Evolutionary conservation across 2,888 invertebrate genomes (phyloP).

Genomic region (Trileptium ribeirensis): DNA sequence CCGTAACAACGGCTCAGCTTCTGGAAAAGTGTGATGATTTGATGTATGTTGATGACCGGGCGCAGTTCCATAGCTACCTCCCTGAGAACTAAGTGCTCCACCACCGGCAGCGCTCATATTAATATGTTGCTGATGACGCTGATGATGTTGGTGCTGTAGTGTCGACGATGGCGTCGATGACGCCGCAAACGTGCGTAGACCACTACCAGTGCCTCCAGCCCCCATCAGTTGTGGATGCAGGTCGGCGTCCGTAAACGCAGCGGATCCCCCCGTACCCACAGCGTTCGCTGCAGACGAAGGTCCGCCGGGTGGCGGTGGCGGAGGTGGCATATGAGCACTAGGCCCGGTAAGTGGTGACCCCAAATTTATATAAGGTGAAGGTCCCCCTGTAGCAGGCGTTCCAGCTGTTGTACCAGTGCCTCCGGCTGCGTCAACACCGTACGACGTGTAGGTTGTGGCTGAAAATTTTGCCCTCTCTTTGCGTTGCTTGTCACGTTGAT

Average conservation of each 20-base stretch:
- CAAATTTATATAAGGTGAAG: constrained; percentile 10
- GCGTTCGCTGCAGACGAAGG: neutral
- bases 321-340: constrained; percentile 19
- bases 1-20: constrained; percentile 22
- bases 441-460: neutral
- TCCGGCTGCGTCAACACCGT: neutral
- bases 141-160: neutral
- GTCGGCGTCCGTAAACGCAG: neutral
- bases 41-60: neutral
- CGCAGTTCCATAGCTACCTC: neutral
- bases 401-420: neutral
- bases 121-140: neutral
- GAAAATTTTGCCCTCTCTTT: constrained; percentile 40
- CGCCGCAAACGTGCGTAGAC: neutral
- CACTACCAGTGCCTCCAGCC: neutral
- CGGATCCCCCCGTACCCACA: neutral
- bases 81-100: neutral
- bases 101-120: too few relatives aligned
- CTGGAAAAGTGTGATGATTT: constrained; percentile 17
- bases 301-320: constrained; percentile 30
- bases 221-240: constrained; percentile 1
- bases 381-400: neutral
- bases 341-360: constrained; percentile 17
- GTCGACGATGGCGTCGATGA: neutral
- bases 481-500: constrained; percentile 41